These are phyloP conservation scores for Lutjanus campechanus DNA, from an alignment of 2,797 vertebrate species.

Conservation along the genomic window DNA sequence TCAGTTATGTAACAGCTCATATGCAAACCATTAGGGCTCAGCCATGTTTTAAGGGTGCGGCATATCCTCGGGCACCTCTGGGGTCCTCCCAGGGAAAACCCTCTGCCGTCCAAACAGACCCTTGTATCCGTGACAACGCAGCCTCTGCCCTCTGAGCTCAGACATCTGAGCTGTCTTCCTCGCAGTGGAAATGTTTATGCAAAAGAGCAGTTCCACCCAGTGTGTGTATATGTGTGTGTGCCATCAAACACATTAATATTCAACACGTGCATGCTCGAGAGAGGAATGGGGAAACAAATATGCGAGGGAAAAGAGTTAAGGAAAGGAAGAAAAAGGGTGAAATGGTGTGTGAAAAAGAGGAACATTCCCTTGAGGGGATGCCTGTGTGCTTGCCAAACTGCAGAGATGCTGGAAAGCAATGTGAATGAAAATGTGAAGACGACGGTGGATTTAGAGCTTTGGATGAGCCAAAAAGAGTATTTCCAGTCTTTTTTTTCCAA, in stretches of 20 bases:
- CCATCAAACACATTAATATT: conserved; percentile 57
- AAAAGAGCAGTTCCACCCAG: conserved; percentile 66
- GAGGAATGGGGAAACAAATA: conserved; percentile 50
- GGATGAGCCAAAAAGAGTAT: conserved; percentile 44
- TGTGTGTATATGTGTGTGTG: conserved; percentile 38
- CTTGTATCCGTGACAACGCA: conserved; percentile 67
- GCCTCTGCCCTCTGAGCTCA: conserved; percentile 52
- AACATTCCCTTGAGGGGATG: conserved; percentile 36
- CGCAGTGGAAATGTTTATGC: conserved; percentile 79
- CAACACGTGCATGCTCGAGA: conserved; percentile 41
- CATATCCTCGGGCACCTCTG: conserved; percentile 69
- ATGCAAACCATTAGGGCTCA: conserved; percentile 72
- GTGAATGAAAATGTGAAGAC: conserved; percentile 43
- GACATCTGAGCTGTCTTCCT: conserved; percentile 62
- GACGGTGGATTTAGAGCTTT: conserved; percentile 29
- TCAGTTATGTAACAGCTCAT: conserved; percentile 72
- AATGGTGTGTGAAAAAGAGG: conserved; percentile 30
- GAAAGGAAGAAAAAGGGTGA: conserved; percentile 28
- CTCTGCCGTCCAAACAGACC: conserved; percentile 67
- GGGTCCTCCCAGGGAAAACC: conserved; percentile 73
- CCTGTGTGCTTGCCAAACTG: conserved; percentile 17
- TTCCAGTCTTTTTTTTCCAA: conserved; percentile 54
- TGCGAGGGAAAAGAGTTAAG: conserved; percentile 7
- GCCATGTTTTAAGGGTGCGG: conserved; percentile 64
- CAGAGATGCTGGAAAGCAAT: conserved; percentile 34